These are phyloP conservation scores for Paraplagusia blochii DNA, from an alignment of 2,113 vertebrate species.

Conservation along the genomic window DNA sequence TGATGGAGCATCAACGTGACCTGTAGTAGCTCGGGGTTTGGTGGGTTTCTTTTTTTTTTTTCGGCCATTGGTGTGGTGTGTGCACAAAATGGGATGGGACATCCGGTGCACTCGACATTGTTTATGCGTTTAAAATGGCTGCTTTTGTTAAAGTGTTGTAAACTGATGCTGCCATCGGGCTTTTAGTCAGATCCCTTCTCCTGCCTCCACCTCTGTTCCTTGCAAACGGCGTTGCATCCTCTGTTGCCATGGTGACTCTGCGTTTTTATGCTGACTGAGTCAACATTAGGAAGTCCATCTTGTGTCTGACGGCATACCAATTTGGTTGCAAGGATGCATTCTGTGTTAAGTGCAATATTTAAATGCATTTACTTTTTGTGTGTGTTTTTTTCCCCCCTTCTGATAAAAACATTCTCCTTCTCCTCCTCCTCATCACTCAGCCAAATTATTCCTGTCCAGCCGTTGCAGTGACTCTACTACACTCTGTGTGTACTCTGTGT, in stretches of 20 bases:
- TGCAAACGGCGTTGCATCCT: conserved; percentile 64
- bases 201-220: conserved; percentile 26
- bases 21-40: conserved; percentile 31
- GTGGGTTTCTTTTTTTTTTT: too few relatives aligned
- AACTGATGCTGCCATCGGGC: conserved; percentile 10
- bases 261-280: conserved; percentile 69
- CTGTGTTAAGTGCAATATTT: conserved; percentile 5
- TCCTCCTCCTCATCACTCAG: background rate
- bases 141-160: conserved; percentile 10
- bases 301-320: too few relatives aligned
- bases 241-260: conserved; percentile 79
- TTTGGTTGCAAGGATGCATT: background rate
- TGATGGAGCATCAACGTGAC: conserved; percentile 53
- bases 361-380: background rate
- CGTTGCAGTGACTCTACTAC: background rate
- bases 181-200: conserved; percentile 6
- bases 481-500: background rate
- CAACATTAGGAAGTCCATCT: conserved; percentile 14
- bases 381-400: background rate
- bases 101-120: conserved; percentile 7
- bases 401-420: background rate
- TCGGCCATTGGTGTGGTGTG: conserved; percentile 15
- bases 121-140: conserved; percentile 18
- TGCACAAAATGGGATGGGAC: conserved; percentile 28
- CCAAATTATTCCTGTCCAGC: background rate